These are phyloP conservation scores for Parasteatoda tepidariorum DNA, from an alignment of 1,140 invertebrate species.

Conservation along the genomic window DNA sequence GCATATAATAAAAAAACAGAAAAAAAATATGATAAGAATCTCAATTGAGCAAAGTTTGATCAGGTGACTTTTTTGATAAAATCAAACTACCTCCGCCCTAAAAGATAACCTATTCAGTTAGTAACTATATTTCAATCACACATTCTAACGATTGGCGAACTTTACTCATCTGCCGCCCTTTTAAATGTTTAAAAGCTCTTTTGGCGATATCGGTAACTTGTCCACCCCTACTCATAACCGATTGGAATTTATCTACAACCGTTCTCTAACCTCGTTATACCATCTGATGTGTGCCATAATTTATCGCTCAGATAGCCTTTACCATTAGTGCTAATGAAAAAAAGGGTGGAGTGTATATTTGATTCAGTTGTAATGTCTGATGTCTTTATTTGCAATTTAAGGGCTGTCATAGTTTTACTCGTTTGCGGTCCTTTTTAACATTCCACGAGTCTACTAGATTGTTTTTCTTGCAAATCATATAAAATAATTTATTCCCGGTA, in stretches of 20 bases:
- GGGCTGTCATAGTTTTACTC: constrained; percentile 22
- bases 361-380: constrained; percentile 39
- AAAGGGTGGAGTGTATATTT: constrained; percentile 55
- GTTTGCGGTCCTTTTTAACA: constrained; percentile 15
- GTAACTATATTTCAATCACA: constrained; percentile 20
- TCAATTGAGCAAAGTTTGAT: too few species aligned
- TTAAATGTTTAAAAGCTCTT: constrained; percentile 36
- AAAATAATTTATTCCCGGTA: constrained; percentile 3
- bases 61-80: too few species aligned
- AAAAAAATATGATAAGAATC: too few species aligned
- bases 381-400: constrained; percentile 38
- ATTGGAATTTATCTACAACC: constrained; percentile 39
- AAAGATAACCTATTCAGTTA: not conserved
- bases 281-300: constrained; percentile 55
- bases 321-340: constrained; percentile 59
- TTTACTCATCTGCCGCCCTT: constrained; percentile 6
- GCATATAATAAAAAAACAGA: too few species aligned
- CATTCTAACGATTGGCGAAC: not conserved
- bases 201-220: not conserved
- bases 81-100: not conserved
- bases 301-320: constrained; percentile 44
- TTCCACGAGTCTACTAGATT: not conserved
- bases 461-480: not conserved
- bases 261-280: constrained; percentile 19
- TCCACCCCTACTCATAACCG: constrained; percentile 24